phyloP scores from a whole-genome alignment of 1,140 invertebrate genomes.

The Neelides sp. region DNA sequence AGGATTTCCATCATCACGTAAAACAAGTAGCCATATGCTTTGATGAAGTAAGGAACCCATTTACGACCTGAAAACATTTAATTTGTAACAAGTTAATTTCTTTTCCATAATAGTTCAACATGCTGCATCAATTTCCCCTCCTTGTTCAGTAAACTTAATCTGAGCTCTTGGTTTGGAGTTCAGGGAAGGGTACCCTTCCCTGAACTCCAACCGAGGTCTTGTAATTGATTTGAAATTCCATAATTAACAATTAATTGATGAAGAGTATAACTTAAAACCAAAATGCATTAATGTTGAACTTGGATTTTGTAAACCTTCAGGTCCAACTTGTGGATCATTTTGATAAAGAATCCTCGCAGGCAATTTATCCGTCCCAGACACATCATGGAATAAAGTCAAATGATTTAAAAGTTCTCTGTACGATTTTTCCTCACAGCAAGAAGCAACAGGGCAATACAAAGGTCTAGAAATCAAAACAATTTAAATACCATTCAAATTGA shows the following conservation, averaged over 20 bases:
- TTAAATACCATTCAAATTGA: background rate
- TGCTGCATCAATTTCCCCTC: background rate
- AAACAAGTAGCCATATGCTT: conserved; percentile 15
- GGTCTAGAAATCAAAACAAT: conserved; percentile 1
- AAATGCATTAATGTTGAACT: background rate
- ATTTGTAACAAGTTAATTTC: background rate
- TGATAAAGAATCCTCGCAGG: conserved; percentile 11
- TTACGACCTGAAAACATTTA: conserved; percentile 5
- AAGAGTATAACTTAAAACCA: background rate
- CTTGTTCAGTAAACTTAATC: too few relatives aligned
- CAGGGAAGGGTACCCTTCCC: too few relatives aligned
- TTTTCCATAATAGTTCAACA: background rate
- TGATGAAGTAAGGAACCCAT: conserved; percentile 25
- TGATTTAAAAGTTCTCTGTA: conserved; percentile 21
- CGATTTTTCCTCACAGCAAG: conserved; percentile 9
- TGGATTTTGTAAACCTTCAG: background rate
- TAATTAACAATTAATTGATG: too few relatives aligned
- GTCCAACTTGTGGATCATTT: background rate
- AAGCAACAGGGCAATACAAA: conserved; percentile 14
- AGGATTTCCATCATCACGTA: conserved; percentile 24
- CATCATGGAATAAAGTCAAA: conserved; percentile 11
- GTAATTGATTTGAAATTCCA: too few relatives aligned
- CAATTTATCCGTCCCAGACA: conserved; percentile 6
- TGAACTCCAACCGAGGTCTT: too few relatives aligned
- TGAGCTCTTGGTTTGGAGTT: too few relatives aligned